A percentile compares a stretch with the other conserved stretches of the same genome.
Conservation (phyloP, 2,113 vertebrate species). For the Ia io region DNA sequence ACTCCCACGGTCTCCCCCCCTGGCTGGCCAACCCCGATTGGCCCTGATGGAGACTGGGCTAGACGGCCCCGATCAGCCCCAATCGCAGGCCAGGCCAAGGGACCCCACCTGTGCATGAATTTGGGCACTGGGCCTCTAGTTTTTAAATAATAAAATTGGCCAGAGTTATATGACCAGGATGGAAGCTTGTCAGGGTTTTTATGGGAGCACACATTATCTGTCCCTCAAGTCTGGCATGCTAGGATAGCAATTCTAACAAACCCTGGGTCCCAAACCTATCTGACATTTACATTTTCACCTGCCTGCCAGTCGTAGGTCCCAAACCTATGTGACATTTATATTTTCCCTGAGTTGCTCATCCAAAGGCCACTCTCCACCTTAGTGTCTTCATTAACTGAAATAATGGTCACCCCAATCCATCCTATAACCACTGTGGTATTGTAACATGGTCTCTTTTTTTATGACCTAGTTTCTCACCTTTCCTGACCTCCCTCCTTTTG, state of each 20-base stretch:
- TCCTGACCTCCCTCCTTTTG: not conserved
- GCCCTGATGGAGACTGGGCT: no score
- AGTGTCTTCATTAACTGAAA: not conserved
- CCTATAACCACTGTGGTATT: not conserved
- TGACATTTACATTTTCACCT: not conserved
- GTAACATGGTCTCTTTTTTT: not conserved
- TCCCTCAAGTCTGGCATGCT: not conserved
- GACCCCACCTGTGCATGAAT: no score
- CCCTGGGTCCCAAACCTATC: not conserved
- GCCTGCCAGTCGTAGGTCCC: not conserved
- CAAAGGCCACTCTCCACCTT: not conserved
- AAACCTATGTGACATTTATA: not conserved
- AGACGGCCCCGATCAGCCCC: no score
- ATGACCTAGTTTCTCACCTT: not conserved
- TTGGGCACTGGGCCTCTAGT: not conserved
- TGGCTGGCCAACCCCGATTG: no score
- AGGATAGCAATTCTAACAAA: not conserved
- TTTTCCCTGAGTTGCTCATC: not conserved
- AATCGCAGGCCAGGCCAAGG: no score
- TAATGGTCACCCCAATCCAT: not conserved
- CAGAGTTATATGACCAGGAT: not conserved
- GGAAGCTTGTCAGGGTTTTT: not conserved
- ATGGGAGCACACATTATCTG: not conserved
- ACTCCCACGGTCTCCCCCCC: no score
- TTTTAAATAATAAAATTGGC: conserved; percentile 19